phyloP scores from a whole-genome alignment of 2,113 vertebrate species.

The Dissostichus mawsoni region DNA sequence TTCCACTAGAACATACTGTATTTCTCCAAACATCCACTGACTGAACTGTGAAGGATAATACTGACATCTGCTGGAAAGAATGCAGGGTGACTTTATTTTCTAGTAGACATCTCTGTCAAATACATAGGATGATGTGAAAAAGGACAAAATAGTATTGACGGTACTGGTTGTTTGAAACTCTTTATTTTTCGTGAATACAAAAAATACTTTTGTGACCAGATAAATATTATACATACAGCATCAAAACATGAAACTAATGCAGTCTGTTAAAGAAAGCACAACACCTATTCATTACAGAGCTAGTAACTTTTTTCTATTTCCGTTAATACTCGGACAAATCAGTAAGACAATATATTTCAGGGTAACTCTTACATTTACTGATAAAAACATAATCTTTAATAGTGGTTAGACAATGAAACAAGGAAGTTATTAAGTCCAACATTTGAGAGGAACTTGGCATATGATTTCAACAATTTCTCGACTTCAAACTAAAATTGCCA shows the following conservation, averaged over 20 bases:
- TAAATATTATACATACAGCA: constrained; percentile 86
- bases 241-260: constrained; percentile 81
- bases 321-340: constrained; percentile 72
- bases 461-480: constrained; percentile 60
- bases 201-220: constrained; percentile 89
- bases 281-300: constrained; percentile 81
- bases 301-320: constrained; percentile 72
- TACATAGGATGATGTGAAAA: neutral
- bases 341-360: constrained; percentile 79
- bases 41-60: constrained; percentile 48
- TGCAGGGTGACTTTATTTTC: constrained; percentile 16
- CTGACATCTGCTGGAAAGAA: constrained; percentile 83
- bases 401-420: constrained; percentile 77
- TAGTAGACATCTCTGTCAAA: neutral
- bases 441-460: constrained; percentile 54
- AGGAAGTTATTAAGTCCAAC: constrained; percentile 54
- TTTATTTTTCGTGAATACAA: constrained; percentile 89
- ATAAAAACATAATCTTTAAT: constrained; percentile 74
- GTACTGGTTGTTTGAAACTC: constrained; percentile 78
- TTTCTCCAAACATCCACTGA: constrained; percentile 55
- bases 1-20: constrained; percentile 40
- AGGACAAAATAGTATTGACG: constrained; percentile 6
- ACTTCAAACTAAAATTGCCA: constrained; percentile 72
- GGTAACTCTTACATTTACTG: constrained; percentile 81
- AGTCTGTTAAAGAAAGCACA: constrained; percentile 82